Evolutionary conservation across 2,113 vertebrate genomes (phyloP).

Genomic region (Pituophis catenifer): DNA sequence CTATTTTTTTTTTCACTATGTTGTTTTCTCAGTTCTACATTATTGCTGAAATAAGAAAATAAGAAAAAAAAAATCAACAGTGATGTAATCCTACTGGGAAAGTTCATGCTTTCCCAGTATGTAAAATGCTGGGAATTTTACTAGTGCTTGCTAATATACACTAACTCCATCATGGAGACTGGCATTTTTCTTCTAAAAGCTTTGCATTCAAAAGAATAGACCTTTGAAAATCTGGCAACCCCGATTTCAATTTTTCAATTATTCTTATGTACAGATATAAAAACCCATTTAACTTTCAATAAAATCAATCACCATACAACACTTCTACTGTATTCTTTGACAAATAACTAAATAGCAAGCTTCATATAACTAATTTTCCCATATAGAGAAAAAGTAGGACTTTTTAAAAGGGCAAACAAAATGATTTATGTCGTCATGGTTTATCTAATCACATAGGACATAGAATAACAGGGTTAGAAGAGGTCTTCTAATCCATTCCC

Average conservation of each 20-base stretch:
- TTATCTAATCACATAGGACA: not conserved
- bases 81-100: not conserved
- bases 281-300: not conserved
- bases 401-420: not conserved
- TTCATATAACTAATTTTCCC: not conserved
- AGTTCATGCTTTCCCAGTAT: slow-evolving; percentile 9
- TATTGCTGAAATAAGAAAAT: not conserved
- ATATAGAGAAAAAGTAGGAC: no score
- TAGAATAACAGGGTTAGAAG: not conserved
- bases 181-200: not conserved
- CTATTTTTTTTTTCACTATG: not conserved
- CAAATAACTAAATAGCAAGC: not conserved
- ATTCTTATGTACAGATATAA: not conserved
- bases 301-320: not conserved
- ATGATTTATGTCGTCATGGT: not conserved
- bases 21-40: not conserved
- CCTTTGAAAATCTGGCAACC: not conserved
- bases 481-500: not conserved
- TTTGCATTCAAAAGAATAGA: not conserved
- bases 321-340: not conserved
- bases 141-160: not conserved
- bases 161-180: not conserved
- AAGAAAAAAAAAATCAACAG: not conserved
- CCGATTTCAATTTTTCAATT: not conserved
- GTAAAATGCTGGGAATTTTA: no score